Evolutionary conservation across 2,113 vertebrate species (phyloP), one percentile per base, ranked within the genome.

Genomic region (Catharus bicknelli): DNA sequence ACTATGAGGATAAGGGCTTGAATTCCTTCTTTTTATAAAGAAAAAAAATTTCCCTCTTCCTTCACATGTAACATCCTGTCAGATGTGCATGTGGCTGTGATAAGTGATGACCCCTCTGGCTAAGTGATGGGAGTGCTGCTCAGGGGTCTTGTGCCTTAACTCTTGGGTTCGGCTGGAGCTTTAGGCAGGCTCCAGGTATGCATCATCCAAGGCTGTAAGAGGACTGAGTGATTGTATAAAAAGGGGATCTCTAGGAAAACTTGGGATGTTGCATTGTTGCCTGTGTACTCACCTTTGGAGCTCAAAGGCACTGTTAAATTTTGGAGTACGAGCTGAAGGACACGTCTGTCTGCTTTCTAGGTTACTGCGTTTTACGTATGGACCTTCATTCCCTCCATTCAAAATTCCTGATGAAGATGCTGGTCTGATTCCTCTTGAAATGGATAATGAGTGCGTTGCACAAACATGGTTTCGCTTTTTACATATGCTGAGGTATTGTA

Each of bases 381-480:
- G 99, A 86, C 98, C 99, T 58, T 98, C 98, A 27, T 99, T 99
- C 97, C 99, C 99, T 92, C 97, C 98, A 0, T 99, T 99, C 96
- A 99, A 99, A 98, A 98, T 99, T 94, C 98, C 99, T 0, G 99
- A 99, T 90, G 99, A 99, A 95, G 99, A 99, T 92, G 98, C 99
- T 84, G 98, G 96, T 95, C 96, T 99, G 89, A 99, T 99, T 81
- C 99, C 99, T 90, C 95, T 99, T 55, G 99, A 99, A 95, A 99
- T 99, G 99, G 98, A 99, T 97, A 99, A 98, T 30, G 99, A 99
- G 94, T 99, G 99, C 6, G 95, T 99, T 93, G 98, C 99, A 61
- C 99, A 99, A 96, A 99, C 99, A 5, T 99, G 99, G 99, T 99
- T 99, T 97, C 98, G 99, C 83, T 99, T 99, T 97, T 98, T 99